Conservation (phyloP, 2,797 vertebrate species). For the Steatocranus sp. region DNA sequence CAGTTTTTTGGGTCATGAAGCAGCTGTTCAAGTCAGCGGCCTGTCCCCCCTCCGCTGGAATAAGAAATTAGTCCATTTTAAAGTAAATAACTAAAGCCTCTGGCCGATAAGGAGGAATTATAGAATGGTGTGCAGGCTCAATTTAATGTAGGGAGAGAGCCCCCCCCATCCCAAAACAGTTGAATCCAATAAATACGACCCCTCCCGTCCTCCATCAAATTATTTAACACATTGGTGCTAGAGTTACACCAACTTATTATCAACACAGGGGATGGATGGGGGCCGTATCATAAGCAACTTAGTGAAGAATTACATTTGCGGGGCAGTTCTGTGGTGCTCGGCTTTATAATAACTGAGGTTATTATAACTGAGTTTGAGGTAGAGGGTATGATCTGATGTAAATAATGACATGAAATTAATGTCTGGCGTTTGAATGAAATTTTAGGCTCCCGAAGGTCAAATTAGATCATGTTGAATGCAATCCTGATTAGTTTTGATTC, state of each 20-base stretch:
- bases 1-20: conserved; percentile 93
- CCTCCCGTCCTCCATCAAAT: conserved; percentile 53
- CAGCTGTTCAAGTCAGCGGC: conserved; percentile 83
- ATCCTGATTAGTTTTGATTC: not conserved
- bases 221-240: conserved; percentile 60
- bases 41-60: conserved; percentile 80
- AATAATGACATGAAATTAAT: not conserved
- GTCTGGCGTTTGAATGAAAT: conserved; percentile 6
- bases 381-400: not conserved
- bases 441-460: conserved; percentile 30
- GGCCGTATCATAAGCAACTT: conserved; percentile 26
- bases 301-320: conserved; percentile 32
- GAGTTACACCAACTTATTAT: conserved; percentile 61
- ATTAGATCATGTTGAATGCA: not conserved
- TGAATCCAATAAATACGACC: conserved; percentile 71
- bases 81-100: conserved; percentile 80
- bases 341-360: not conserved
- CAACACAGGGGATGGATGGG: conserved; percentile 44
- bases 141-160: conserved; percentile 65
- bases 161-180: conserved; percentile 47
- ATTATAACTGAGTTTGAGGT: not conserved
- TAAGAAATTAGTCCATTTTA: conserved; percentile 87
- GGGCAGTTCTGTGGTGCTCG: not conserved
- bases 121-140: conserved; percentile 73
- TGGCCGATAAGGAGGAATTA: conserved; percentile 80